phyloP scores from a whole-genome alignment of 1,140 invertebrate species.

The Drosophila arawakana region DNA sequence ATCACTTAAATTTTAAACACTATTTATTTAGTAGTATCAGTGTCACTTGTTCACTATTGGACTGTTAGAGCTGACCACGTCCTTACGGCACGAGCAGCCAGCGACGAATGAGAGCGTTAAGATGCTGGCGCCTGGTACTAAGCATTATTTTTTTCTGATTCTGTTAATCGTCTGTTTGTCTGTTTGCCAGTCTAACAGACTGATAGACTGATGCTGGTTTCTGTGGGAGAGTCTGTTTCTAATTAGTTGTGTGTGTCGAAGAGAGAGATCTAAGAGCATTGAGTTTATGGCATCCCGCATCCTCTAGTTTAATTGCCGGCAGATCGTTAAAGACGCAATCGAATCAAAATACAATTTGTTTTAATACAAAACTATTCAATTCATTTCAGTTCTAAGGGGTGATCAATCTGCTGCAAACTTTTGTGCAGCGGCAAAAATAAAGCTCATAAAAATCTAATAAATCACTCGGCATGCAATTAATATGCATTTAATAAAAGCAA shows the following conservation, averaged over 20 bases:
- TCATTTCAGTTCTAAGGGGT: slow-evolving; percentile 45
- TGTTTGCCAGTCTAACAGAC: neutral
- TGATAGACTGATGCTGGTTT: slow-evolving; percentile 31
- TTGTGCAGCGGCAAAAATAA: slow-evolving; percentile 53
- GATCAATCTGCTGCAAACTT: slow-evolving; percentile 16
- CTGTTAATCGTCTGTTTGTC: slow-evolving; percentile 20
- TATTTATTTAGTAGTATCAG: neutral
- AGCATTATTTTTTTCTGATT: slow-evolving; percentile 27
- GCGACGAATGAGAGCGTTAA: slow-evolving; percentile 48
- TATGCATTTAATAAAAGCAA: neutral
- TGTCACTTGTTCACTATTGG: slow-evolving; percentile 9
- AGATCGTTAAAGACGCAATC: slow-evolving; percentile 17
- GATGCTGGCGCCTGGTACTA: slow-evolving; percentile 49
- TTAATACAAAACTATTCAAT: slow-evolving; percentile 78
- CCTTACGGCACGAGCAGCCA: slow-evolving; percentile 66
- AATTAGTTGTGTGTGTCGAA: slow-evolving; percentile 50
- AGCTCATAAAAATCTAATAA: slow-evolving; percentile 54
- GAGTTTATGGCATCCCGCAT: slow-evolving; percentile 57
- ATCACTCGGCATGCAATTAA: slow-evolving; percentile 15
- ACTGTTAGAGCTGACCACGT: slow-evolving; percentile 35
- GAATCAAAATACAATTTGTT: slow-evolving; percentile 78
- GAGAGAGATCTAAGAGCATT: slow-evolving; percentile 3
- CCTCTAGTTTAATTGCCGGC: neutral
- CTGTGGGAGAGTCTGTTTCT: slow-evolving; percentile 44
- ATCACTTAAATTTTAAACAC: neutral